Conservation (phyloP, 2,888 invertebrate species). For the Cataglyphis albicans region DNA sequence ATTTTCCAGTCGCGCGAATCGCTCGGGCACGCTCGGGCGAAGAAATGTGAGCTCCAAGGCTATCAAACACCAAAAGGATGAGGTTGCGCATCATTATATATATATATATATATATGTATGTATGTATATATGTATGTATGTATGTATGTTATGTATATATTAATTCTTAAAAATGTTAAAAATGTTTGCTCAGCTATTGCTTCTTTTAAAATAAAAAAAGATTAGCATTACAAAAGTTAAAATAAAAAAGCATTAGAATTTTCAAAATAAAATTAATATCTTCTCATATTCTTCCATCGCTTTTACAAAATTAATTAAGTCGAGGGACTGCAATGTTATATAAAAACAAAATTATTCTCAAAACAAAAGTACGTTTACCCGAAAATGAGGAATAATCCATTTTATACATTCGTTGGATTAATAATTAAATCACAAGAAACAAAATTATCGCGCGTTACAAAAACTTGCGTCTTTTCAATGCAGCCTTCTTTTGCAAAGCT, state of each 20-base stretch:
- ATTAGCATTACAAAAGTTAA: neutral
- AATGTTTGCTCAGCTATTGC: neutral
- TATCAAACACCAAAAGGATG: neutral
- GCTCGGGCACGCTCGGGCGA: conserved; percentile 61
- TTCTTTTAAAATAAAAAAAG: neutral
- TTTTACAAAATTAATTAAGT: conserved; percentile 11
- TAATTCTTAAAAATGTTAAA: neutral
- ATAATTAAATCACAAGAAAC: neutral
- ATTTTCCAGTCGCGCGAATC: conserved; percentile 78
- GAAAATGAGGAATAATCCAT: neutral
- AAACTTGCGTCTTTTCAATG: neutral
- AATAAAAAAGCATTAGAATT: neutral
- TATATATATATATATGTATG: neutral
- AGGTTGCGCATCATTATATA: neutral
- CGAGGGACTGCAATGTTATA: neutral
- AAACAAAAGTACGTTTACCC: neutral
- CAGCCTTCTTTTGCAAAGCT: neutral
- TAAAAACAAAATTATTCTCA: neutral
- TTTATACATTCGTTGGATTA: neutral
- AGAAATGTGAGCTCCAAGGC: conserved; percentile 16
- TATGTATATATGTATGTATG: neutral
- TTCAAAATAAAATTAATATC: neutral
- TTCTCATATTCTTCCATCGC: neutral
- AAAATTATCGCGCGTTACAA: neutral
- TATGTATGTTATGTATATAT: neutral